Base-by-base conservation (phyloP, 2,113 vertebrate species). In the Percina caprodes region DNA sequence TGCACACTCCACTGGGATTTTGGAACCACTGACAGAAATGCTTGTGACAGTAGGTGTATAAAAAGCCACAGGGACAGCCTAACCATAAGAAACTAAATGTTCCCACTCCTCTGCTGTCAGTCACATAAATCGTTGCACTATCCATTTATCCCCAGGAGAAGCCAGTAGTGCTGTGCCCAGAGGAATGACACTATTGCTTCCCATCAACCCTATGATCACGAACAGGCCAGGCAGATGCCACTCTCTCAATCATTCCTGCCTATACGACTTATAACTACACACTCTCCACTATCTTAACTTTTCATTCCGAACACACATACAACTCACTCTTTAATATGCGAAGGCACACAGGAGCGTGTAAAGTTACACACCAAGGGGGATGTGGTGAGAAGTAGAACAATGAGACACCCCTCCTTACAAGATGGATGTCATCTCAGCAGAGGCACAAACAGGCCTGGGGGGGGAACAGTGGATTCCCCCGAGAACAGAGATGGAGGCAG, bases 391-490 rank as follows among this genome's bases (percentile, higher is more conserved):
- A 72, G 76, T 26, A 59, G 83, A 91, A 89, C 74, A 88, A 89
- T 83, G 62, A 71, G 85, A 51, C 35, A 39, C 69, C 79, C 61
- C 71, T 69, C 55, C 39, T 46, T 78, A 80, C 61, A 69, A 80
- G 90, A 90, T 86, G 90, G 86, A 91, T 88, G 88, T 89, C 72
- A 79, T 90, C 84, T 85, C 86, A 60, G 80, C 70, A 15, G 86
- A 89, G 74, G 83, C 80, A 70, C 81, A 71, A 80, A 83, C 80
- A 21, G 81, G 86, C 58, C 88, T 69, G 78, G 30, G 18, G 89
- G 89, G 89, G 84, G 81, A 88, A 55, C 63, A 58, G 49, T 39
- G 3, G 76, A 67, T 69, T 82, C 87, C 83, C 82, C 61, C 5
- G 69, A 71, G 78, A 82, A 58, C 49, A 39, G 58, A 68, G 73